Percentiles rank a stretch among this genome's conserved stretches.
Conservation (phyloP, 1,140 invertebrate species). For the Sesamia nonagrioides region DNA sequence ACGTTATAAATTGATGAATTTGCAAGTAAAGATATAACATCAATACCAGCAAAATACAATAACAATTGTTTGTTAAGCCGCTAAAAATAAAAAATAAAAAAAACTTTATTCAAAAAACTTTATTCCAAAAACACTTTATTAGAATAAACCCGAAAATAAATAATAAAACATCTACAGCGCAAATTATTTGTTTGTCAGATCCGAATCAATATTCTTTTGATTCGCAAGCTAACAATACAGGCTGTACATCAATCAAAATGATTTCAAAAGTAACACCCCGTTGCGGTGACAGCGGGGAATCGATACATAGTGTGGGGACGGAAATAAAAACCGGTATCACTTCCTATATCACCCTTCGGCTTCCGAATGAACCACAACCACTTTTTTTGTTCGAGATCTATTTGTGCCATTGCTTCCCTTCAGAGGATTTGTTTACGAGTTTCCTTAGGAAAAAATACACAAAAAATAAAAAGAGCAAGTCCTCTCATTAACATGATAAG, state of each 20-base stretch:
- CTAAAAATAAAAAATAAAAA: too few species aligned
- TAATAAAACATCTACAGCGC: conserved; percentile 21
- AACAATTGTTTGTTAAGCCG: conserved; percentile 29
- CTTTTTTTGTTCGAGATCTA: conserved; percentile 55
- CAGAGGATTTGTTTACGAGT: conserved; percentile 4
- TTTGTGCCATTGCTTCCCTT: conserved; percentile 22
- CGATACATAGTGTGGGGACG: conserved; percentile 72
- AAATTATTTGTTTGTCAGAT: conserved; percentile 50
- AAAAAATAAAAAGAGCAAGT: conserved; percentile 21
- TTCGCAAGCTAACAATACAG: conserved; percentile 52
- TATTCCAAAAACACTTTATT: conserved; percentile 26
- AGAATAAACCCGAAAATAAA: conserved; percentile 22
- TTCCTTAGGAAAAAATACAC: not conserved
- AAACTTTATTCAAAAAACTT: conserved; percentile 3
- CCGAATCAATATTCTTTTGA: conserved; percentile 49
- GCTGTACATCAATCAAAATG: conserved; percentile 75
- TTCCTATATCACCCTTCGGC: conserved; percentile 76
- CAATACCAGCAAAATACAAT: conserved; percentile 10
- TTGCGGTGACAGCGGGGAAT: conserved; percentile 75
- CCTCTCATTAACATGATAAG: conserved; percentile 32
- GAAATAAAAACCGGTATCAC: conserved; percentile 78
- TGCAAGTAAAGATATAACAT: not conserved
- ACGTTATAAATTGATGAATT: not conserved
- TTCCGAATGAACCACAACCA: conserved; percentile 53
- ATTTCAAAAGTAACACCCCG: conserved; percentile 68